These are phyloP conservation scores for Ceratina calcarata DNA, from an alignment of 1,140 invertebrate genomes.

Conservation along the genomic window DNA sequence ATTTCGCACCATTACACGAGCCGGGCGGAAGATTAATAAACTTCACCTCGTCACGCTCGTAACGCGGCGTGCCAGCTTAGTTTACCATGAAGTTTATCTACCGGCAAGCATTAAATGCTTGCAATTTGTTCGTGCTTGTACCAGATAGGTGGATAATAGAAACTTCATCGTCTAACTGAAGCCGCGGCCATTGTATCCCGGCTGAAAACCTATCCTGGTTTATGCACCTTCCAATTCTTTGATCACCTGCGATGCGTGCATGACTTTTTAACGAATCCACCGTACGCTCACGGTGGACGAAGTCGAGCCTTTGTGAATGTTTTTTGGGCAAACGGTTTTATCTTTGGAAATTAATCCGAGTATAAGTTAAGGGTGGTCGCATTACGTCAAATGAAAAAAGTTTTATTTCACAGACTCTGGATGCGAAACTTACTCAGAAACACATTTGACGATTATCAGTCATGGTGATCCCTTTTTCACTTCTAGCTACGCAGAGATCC, in stretches of 20 bases:
- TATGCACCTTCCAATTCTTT: not conserved
- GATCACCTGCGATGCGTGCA: not conserved
- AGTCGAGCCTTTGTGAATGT: not conserved
- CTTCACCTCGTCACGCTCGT: constrained; percentile 50
- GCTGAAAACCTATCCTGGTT: not conserved
- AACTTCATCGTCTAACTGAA: constrained; percentile 15
- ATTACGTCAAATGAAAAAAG: constrained; percentile 48
- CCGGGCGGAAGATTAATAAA: constrained; percentile 54
- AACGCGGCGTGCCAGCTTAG: constrained; percentile 35
- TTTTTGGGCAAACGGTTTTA: not conserved
- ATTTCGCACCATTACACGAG: constrained; percentile 39
- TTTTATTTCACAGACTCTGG: constrained; percentile 9
- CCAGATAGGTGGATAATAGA: constrained; percentile 22
- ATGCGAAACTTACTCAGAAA: constrained; percentile 24
- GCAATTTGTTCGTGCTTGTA: constrained; percentile 51
- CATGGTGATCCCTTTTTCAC: constrained; percentile 17
- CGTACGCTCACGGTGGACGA: too few species aligned
- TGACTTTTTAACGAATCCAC: not conserved
- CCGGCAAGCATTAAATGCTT: constrained; percentile 27
- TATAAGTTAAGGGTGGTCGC: not conserved
- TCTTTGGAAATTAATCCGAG: constrained; percentile 27
- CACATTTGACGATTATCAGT: constrained; percentile 45
- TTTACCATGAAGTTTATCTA: constrained; percentile 53
- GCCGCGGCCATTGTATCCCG: not conserved
- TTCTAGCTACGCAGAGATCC: constrained; percentile 8